Percentiles rank a stretch among this genome's conserved stretches.
phyloP scores from a whole-genome alignment of 2,888 invertebrate species.

The Caenorhabditis wallacei region DNA sequence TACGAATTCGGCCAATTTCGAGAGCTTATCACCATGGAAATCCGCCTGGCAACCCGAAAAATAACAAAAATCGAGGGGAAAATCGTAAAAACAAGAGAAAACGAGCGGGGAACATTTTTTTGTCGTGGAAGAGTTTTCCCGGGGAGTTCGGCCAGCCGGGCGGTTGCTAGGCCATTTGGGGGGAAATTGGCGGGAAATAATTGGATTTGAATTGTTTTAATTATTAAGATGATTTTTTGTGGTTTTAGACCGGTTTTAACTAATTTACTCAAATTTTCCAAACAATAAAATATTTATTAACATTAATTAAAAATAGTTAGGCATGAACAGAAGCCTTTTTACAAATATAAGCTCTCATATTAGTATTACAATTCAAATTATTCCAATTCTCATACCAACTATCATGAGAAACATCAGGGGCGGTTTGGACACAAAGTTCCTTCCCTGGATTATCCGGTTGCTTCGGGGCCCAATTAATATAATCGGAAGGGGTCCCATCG shows the following conservation, averaged over 20 bases:
- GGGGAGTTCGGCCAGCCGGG: background rate
- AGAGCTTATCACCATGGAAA: slow-evolving; percentile 12
- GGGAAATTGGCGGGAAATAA: background rate
- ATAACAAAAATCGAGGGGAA: background rate
- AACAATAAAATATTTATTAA: too few species aligned
- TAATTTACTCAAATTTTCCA: background rate
- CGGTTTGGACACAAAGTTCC: slow-evolving; percentile 65
- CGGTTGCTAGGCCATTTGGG: background rate
- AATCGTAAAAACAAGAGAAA: background rate
- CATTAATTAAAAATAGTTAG: background rate
- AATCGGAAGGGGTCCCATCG: slow-evolving; percentile 61
- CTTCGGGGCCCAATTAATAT: slow-evolving; percentile 66
- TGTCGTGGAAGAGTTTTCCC: slow-evolving; percentile 6
- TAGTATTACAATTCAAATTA: slow-evolving; percentile 52
- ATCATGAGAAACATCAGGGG: slow-evolving; percentile 66
- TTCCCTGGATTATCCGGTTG: slow-evolving; percentile 66
- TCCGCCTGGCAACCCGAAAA: background rate
- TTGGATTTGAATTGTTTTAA: background rate
- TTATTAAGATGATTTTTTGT: too few species aligned
- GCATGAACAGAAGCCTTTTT: slow-evolving; percentile 55
- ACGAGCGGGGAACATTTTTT: background rate
- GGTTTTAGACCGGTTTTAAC: background rate
- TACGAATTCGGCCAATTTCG: background rate
- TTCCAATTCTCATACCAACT: slow-evolving; percentile 69
- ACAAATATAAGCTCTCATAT: slow-evolving; percentile 62